phyloP scores from a whole-genome alignment of 2,797 vertebrate species.

The Phrynocephalus forsythii region DNA sequence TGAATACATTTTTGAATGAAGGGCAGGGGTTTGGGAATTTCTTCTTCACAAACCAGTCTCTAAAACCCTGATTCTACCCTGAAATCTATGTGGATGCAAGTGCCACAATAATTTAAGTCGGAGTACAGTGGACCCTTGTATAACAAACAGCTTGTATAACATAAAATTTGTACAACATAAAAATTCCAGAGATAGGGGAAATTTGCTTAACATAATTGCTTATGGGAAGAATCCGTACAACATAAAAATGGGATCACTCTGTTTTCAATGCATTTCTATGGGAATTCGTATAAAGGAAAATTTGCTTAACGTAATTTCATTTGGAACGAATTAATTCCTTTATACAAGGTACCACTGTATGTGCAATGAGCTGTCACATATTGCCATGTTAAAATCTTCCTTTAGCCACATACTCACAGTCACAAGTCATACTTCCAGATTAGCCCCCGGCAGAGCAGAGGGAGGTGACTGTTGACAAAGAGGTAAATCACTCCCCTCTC shows the following conservation, averaged over 20 bases:
- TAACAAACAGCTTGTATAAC: no score
- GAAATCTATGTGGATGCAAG: not conserved
- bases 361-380: not conserved
- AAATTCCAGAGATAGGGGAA: no score
- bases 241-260: no score
- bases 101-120: not conserved
- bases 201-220: no score
- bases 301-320: no score
- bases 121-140: not conserved
- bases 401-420: no score
- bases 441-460: not conserved
- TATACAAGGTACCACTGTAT: no score
- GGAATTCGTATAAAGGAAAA: no score
- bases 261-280: no score
- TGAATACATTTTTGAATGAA: not conserved
- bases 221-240: no score
- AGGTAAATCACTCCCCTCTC: not conserved
- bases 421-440: not conserved
- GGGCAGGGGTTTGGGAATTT: not conserved
- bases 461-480: not conserved
- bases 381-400: not conserved
- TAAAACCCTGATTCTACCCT: not conserved
- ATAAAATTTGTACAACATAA: no score
- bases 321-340: no score
- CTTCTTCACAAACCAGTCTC: not conserved